Percentiles rank a stretch among this genome's conserved stretches.
Evolutionary conservation across 2,888 invertebrate species (phyloP).

Genomic region (Eristalinus sepulchralis): DNA sequence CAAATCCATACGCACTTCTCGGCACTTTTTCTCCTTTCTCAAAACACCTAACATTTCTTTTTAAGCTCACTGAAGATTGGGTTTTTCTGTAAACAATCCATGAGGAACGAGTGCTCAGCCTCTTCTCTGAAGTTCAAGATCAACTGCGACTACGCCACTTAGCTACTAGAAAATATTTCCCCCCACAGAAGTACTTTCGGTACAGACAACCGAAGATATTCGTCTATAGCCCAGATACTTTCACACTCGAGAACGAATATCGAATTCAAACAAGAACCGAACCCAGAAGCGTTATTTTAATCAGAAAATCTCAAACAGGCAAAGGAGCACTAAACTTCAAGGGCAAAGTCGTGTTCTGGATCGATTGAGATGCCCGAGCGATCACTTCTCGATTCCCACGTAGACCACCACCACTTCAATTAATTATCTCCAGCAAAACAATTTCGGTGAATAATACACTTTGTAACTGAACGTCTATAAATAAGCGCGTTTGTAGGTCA

Average conservation of each 20-base stretch:
- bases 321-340: neutral
- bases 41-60: neutral
- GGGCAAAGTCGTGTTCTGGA: neutral
- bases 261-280: neutral
- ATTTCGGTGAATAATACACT: slow-evolving; percentile 2
- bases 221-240: neutral
- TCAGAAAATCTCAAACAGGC: neutral
- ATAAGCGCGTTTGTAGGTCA: slow-evolving; percentile 53
- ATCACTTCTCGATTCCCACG: neutral
- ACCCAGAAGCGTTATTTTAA: neutral
- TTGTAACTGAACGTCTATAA: slow-evolving; percentile 32
- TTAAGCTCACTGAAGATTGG: neutral
- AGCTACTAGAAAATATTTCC: neutral
- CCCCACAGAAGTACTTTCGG: neutral
- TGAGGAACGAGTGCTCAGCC: neutral
- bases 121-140: neutral
- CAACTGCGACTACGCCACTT: neutral
- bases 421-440: slow-evolving; percentile 21
- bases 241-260: neutral
- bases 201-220: neutral
- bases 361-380: neutral
- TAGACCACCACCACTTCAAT: neutral
- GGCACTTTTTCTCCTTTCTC: neutral
- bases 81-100: neutral
- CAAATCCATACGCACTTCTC: neutral